Evolutionary conservation across 2,113 vertebrate genomes (phyloP).

Genomic region (Marmota flaviventris): DNA sequence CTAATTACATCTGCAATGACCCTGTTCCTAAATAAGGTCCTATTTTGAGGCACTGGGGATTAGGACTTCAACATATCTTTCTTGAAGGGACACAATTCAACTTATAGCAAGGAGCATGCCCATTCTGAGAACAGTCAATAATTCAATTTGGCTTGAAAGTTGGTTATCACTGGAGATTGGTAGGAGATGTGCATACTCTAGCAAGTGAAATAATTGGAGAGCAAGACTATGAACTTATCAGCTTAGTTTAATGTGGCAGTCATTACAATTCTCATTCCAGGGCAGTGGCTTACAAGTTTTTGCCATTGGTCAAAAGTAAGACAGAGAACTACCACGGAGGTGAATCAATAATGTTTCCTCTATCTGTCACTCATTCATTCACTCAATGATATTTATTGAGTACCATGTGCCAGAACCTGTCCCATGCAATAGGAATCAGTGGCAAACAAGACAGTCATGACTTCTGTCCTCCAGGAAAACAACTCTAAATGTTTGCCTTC

Average conservation of each 20-base stretch:
- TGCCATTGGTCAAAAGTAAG: background rate
- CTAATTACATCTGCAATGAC: background rate
- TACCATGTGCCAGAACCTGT: background rate
- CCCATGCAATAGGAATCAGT: background rate
- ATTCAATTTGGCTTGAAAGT: conserved; percentile 16
- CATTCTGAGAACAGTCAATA: background rate
- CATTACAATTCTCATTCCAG: background rate
- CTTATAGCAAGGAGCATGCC: background rate
- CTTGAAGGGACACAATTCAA: conserved; percentile 18
- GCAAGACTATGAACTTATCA: background rate
- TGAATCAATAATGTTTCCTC: background rate
- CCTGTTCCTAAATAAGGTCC: background rate
- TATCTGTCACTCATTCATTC: background rate
- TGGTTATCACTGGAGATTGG: background rate
- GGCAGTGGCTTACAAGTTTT: background rate
- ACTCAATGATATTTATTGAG: background rate
- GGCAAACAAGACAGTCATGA: background rate
- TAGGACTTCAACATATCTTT: background rate
- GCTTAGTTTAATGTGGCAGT: background rate
- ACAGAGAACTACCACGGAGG: background rate
- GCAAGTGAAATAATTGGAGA: background rate
- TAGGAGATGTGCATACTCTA: background rate
- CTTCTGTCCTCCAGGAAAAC: background rate
- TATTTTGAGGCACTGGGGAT: background rate
- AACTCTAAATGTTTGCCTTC: background rate